Evolutionary conservation across 2,888 invertebrate genomes (phyloP), one percentile per base, ranked within the genome.

Genomic region (Melanostoma scalare): DNA sequence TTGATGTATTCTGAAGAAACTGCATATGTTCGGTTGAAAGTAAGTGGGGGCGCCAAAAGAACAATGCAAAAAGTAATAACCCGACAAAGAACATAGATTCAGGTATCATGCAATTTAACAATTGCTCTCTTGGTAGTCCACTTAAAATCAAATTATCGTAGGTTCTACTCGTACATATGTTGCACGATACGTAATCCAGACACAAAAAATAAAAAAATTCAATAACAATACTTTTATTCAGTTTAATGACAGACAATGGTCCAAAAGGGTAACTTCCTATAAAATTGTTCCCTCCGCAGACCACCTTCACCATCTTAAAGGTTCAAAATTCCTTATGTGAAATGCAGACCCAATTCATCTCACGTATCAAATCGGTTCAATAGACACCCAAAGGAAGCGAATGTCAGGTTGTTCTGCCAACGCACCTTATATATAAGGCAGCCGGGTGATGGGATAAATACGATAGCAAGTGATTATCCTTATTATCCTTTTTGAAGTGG

Each of bases 391-490:
- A 75, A 72, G 74, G 74, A 84, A 84, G 65, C 50, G 35, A 71
- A 71, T 50, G 69, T 48, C 79, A 84, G 84, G 79, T 84, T 84
- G 84, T 71, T 48, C 65, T 79, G 69, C 84, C 71, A 71, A 71
- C 79, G 71, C 74, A 79, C 74, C 84, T 84, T 75, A 79, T 75
- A 75, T 79, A 44, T 74, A 78, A 78, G 78, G 74, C 79, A 75
- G 69, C 65, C 46, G 46, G 74, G 63, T 55, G 74, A 79, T 78
- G 79, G 65, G 84, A 79, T 84, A 84, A 84, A 84, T 79, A 84
- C 79, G 84, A 84, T 84, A 84, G 84, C 84, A 84, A 84, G 74
- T 84, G 84, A 84, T 84, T 84, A 84, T 79, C 84, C 79, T 84
- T 84, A 84, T 84, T 84, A 84, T 84, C 84, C 82, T 77, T 74